Conservation (phyloP, 1,140 invertebrate species). For the Meteorus sp. region DNA sequence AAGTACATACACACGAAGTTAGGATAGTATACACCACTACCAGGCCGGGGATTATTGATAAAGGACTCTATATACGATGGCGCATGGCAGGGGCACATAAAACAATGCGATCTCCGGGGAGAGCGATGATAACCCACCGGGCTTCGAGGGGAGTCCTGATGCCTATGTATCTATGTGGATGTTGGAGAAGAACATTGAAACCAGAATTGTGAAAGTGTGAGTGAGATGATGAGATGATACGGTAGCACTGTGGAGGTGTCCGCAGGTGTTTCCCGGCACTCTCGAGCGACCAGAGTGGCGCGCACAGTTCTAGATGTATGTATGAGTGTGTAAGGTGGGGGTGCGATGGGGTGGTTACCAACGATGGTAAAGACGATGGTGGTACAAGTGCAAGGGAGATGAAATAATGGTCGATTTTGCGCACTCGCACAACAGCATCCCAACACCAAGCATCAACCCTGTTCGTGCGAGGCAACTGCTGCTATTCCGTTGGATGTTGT, state of each 20-base stretch:
- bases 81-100: constrained; percentile 33
- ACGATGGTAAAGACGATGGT: no score
- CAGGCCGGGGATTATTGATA: constrained; percentile 37
- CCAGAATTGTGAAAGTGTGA: constrained; percentile 14
- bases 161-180: constrained; percentile 6
- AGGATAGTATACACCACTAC: no score
- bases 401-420: constrained; percentile 19
- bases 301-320: background rate
- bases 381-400: background rate
- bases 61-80: constrained; percentile 32
- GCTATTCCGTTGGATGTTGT: constrained; percentile 12
- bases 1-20: background rate
- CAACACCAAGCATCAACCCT: background rate
- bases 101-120: constrained; percentile 32
- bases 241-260: constrained; percentile 14
- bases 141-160: constrained; percentile 7
- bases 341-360: background rate
- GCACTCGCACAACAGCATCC: constrained; percentile 9
- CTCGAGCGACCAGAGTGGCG: constrained; percentile 14
- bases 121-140: constrained; percentile 28
- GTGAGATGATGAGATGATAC: background rate
- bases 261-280: constrained; percentile 22
- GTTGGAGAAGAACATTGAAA: no score
- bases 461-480: constrained; percentile 3
- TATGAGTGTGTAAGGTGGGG: background rate